Evolutionary conservation across 2,113 vertebrate species (phyloP).

Genomic region (Mus pahari): DNA sequence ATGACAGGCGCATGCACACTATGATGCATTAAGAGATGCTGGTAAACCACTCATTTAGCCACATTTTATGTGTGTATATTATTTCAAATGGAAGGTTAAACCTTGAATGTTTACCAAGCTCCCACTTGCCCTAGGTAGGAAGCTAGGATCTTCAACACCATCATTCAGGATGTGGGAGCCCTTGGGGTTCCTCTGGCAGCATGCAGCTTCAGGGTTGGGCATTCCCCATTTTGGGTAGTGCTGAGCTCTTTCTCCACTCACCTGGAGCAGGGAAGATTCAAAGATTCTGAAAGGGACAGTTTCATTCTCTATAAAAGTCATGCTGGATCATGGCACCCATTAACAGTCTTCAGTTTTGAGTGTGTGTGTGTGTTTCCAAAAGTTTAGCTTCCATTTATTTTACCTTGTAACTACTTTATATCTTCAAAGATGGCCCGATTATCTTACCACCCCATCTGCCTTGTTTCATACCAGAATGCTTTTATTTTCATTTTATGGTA

Average conservation of each 20-base stretch:
- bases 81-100: constrained; percentile 16
- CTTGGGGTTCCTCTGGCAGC: rapidly evolving
- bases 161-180: neutral
- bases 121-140: neutral
- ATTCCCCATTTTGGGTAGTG: rapidly evolving
- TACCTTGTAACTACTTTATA: neutral
- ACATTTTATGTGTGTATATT: neutral
- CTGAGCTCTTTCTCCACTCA: neutral
- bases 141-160: neutral
- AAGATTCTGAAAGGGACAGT: neutral
- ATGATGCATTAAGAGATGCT: neutral
- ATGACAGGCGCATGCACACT: neutral
- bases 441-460: neutral
- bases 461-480: constrained; percentile 17
- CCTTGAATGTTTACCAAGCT: neutral
- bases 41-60: neutral
- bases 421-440: constrained; percentile 40
- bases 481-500: constrained; percentile 55
- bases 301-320: neutral
- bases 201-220: too few species aligned
- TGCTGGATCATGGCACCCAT: neutral
- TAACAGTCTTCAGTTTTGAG: neutral
- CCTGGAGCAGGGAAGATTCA: neutral
- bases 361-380: neutral
- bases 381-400: constrained; percentile 32